A percentile compares a stretch with the other conserved stretches of the same genome.
These are phyloP conservation scores for Hipparchia sbordonii DNA, from an alignment of 2,888 invertebrate species.

Conservation along the genomic window DNA sequence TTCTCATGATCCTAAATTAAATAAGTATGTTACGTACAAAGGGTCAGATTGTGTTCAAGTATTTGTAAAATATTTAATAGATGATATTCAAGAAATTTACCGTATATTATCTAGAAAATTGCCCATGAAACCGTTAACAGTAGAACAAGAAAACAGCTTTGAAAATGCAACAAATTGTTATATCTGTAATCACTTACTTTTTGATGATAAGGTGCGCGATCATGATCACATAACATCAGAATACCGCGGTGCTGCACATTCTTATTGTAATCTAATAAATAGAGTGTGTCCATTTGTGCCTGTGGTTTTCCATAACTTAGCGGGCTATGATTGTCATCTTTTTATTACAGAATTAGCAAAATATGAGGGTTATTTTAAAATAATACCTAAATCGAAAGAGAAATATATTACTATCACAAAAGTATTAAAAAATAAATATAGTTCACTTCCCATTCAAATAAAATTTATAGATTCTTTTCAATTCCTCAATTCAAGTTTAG, in stretches of 20 bases:
- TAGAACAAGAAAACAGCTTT: conserved; percentile 5
- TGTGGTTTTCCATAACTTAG: conserved; percentile 18
- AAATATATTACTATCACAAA: conserved; percentile 18
- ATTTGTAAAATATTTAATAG: conserved; percentile 31
- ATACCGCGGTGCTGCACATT: conserved; percentile 20
- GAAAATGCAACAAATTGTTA: not conserved
- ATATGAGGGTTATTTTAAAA: conserved; percentile 10
- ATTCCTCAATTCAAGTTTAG: too few relatives aligned
- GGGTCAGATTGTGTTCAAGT: conserved; percentile 29
- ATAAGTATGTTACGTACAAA: conserved; percentile 12
- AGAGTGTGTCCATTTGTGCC: conserved; percentile 23
- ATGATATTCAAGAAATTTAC: conserved; percentile 15
- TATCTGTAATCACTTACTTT: not conserved
- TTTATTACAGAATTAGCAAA: conserved; percentile 12
- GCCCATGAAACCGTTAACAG: not conserved
- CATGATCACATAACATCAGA: conserved; percentile 24
- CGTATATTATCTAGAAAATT: not conserved
- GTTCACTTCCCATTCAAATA: conserved; percentile 7
- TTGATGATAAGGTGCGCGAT: conserved; percentile 7
- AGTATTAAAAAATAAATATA: conserved; percentile 10
- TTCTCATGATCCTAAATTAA: too few relatives aligned
- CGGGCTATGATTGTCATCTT: conserved; percentile 22
- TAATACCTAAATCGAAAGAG: conserved; percentile 18
- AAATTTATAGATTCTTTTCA: conserved; percentile 34
- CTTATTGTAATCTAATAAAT: conserved; percentile 16